These are phyloP conservation scores for Dynastes hyllus DNA, from an alignment of 2,888 invertebrate genomes.

Conservation along the genomic window DNA sequence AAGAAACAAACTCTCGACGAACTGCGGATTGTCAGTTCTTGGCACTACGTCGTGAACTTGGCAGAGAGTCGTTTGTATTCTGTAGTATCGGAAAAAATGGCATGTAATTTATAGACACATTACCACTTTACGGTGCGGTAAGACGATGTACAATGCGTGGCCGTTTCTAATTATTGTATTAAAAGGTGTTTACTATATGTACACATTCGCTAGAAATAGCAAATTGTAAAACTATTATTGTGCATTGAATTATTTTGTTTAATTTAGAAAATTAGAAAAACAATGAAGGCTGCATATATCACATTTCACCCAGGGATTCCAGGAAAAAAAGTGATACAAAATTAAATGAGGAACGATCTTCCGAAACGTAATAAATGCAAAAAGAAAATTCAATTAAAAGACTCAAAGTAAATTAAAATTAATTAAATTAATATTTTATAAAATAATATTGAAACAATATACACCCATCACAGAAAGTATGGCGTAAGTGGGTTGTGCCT, in stretches of 20 bases:
- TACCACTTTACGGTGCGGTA: slow-evolving; percentile 34
- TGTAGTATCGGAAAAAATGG: slow-evolving; percentile 33
- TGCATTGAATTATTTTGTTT: neutral
- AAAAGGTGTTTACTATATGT: slow-evolving; percentile 15
- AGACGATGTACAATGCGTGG: neutral
- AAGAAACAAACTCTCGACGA: slow-evolving; percentile 16
- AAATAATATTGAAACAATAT: too few species aligned
- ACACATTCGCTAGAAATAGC: neutral
- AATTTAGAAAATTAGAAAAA: too few species aligned
- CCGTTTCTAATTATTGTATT: slow-evolving; percentile 28
- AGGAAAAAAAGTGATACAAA: too few species aligned
- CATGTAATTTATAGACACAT: slow-evolving; percentile 45
- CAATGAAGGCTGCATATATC: neutral
- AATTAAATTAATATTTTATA: too few species aligned
- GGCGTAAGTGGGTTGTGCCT: too few species aligned
- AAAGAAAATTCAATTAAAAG: too few species aligned
- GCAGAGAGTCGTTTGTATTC: neutral
- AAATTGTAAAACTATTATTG: neutral
- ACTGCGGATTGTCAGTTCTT: slow-evolving; percentile 20
- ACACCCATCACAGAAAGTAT: too few species aligned
- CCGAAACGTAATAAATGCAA: too few species aligned
- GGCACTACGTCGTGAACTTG: neutral
- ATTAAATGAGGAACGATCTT: too few species aligned
- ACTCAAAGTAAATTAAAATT: too few species aligned
- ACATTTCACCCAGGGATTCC: too few species aligned